Conservation (phyloP, 2,113 vertebrate species). For the Charina bottae region DNA sequence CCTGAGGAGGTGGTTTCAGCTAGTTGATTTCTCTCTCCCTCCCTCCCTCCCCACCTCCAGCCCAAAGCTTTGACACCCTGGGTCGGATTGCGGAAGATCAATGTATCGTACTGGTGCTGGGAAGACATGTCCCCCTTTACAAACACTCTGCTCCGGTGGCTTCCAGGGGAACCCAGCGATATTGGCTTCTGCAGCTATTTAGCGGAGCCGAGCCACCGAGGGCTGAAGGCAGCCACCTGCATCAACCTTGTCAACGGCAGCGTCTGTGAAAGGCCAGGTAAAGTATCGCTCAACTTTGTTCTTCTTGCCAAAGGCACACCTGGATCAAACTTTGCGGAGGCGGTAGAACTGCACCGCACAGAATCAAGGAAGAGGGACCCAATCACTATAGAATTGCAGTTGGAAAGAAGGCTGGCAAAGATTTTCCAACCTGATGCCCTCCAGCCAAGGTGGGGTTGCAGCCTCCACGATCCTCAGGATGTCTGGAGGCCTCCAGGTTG, state of each 20-base stretch:
- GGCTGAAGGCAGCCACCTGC: slow-evolving; percentile 90
- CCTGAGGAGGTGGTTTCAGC: background rate
- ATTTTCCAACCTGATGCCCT: too few species aligned
- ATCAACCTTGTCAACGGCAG: slow-evolving; percentile 90
- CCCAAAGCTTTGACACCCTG: slow-evolving; percentile 89
- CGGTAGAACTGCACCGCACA: too few species aligned
- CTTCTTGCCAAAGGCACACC: fast-evolving
- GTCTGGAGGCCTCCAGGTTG: too few species aligned
- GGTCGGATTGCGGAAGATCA: slow-evolving; percentile 97
- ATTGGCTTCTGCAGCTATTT: slow-evolving; percentile 95
- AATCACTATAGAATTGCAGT: too few species aligned
- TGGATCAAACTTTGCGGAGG: too few species aligned
- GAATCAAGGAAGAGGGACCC: background rate
- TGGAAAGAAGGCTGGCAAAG: background rate
- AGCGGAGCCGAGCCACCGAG: slow-evolving; percentile 82
- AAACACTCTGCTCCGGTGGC: slow-evolving; percentile 91
- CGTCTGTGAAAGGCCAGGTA: slow-evolving; percentile 92
- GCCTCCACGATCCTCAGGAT: too few species aligned
- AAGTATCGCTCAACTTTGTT: fast-evolving
- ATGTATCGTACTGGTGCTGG: slow-evolving; percentile 98
- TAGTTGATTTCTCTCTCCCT: background rate
- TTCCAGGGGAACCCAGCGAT: slow-evolving; percentile 89
- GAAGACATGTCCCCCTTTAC: slow-evolving; percentile 98
- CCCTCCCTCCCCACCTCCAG: slow-evolving; percentile 66
- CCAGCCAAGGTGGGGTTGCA: too few species aligned